Conservation (phyloP, 2,888 invertebrate genomes). For the Spodoptera exigua region DNA sequence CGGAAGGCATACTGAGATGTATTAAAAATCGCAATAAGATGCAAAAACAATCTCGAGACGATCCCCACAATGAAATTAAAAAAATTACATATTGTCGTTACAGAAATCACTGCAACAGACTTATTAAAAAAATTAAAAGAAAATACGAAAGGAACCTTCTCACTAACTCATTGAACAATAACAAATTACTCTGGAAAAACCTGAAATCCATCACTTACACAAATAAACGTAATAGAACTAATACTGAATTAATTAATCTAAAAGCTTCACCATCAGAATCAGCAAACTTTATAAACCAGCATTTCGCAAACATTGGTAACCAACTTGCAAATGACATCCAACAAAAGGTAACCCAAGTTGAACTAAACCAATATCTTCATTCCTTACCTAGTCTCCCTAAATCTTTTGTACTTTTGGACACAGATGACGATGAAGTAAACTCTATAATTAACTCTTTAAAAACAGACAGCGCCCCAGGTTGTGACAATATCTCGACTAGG, state of each 20-base stretch:
- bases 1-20: slow-evolving; percentile 4
- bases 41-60: not conserved
- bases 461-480: too few relatives aligned
- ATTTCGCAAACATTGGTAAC: slow-evolving; percentile 9
- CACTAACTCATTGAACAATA: not conserved
- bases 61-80: not conserved
- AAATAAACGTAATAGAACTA: not conserved
- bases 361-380: not conserved
- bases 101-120: not conserved
- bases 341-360: not conserved
- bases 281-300: not conserved
- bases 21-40: slow-evolving; percentile 1
- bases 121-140: too few relatives aligned
- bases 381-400: slow-evolving; percentile 3
- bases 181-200: slow-evolving; percentile 5
- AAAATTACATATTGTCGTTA: not conserved
- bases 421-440: not conserved
- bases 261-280: not conserved
- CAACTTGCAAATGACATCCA: slow-evolving; percentile 10
- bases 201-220: too few relatives aligned
- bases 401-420: slow-evolving; percentile 12
- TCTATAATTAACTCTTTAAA: not conserved
- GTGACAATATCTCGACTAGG: slow-evolving; percentile 7
- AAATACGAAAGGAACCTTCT: too few relatives aligned
- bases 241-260: not conserved